A percentile compares a stretch with the other conserved stretches of the same genome.
Evolutionary conservation across 2,113 vertebrate species (phyloP).

Genomic region (Lampris megalopsis): DNA sequence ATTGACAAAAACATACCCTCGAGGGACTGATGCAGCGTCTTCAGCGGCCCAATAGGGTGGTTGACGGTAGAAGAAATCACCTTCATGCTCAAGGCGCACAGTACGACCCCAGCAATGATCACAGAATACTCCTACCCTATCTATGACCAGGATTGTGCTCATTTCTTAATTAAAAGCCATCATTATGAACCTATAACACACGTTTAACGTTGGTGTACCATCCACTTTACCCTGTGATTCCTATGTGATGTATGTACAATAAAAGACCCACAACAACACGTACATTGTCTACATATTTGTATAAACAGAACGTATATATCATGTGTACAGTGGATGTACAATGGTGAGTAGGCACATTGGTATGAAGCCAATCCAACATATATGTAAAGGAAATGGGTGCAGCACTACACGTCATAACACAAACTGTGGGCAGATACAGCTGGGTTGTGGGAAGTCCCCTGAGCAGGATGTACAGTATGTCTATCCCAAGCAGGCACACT

Average conservation of each 20-base stretch:
- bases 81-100: too few relatives aligned
- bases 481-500: too few relatives aligned
- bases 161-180: not conserved
- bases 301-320: not conserved
- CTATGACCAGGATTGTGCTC: not conserved
- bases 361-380: too few relatives aligned
- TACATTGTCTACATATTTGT: not conserved
- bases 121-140: not conserved
- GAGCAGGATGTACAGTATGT: too few relatives aligned
- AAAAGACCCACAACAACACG: not conserved
- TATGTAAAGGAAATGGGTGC: too few relatives aligned
- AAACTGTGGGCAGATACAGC: too few relatives aligned
- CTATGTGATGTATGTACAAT: not conserved
- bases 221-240: not conserved
- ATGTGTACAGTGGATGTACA: too few relatives aligned
- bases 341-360: too few relatives aligned
- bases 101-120: not conserved
- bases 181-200: constrained; percentile 1
- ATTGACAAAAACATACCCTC: not conserved
- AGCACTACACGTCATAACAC: too few relatives aligned
- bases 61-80: not conserved
- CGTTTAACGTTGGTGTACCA: not conserved
- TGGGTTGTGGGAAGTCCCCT: too few relatives aligned
- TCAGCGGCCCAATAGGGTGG: not conserved
- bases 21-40: not conserved